A percentile compares a stretch with the other conserved stretches of the same genome.
phyloP scores from a whole-genome alignment of 2,888 invertebrate genomes.

The Acrocera orbiculus region DNA sequence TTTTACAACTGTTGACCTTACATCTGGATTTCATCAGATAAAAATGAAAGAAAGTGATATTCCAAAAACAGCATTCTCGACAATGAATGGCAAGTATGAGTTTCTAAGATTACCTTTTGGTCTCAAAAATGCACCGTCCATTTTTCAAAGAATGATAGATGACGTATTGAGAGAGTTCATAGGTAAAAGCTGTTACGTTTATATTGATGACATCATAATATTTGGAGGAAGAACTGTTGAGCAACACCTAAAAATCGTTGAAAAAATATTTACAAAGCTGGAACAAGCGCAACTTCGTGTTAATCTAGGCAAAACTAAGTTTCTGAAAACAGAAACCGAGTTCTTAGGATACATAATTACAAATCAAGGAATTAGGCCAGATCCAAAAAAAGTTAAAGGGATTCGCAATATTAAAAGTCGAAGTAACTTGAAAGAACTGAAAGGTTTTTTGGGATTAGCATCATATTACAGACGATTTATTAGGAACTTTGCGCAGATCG shows the following conservation, averaged over 20 bases:
- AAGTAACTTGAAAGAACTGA: not conserved
- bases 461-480: conserved; percentile 6
- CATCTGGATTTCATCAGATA: conserved; percentile 4
- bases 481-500: conserved; percentile 10
- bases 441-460: not conserved
- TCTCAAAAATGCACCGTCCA: conserved; percentile 1
- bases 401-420: not conserved
- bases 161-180: conserved; percentile 1
- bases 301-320: not conserved
- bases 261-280: not conserved
- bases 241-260: not conserved
- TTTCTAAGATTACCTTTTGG: conserved; percentile 1
- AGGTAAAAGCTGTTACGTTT: conserved; percentile 2
- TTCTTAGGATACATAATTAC: conserved; percentile 10
- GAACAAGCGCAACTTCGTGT: not conserved
- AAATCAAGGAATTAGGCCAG: conserved; percentile 8
- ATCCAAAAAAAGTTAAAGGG: not conserved
- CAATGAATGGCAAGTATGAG: conserved; percentile 1
- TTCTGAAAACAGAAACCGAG: conserved; percentile 6
- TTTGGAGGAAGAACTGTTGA: not conserved
- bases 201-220: conserved; percentile 1
- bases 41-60: conserved; percentile 5
- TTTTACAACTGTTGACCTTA: not conserved
- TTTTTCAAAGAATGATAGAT: conserved; percentile 4
- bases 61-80: not conserved